Evolutionary conservation across 64 coral and sea anemone species (phyloP).

Genomic region (Catalaphyllia jardinei): DNA sequence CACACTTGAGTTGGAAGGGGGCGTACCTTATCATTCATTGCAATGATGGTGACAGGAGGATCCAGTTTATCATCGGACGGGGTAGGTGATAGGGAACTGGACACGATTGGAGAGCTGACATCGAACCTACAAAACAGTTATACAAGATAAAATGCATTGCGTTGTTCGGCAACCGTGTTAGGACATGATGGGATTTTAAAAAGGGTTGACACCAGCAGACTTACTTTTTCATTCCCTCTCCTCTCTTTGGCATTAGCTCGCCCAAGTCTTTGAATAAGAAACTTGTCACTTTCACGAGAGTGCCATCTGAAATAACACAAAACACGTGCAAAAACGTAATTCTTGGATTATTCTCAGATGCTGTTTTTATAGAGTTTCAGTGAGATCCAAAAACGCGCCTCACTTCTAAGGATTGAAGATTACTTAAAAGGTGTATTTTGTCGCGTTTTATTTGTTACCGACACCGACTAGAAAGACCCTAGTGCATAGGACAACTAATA

Average conservation of each 20-base stretch:
- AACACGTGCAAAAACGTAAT: no score
- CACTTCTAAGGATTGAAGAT: no score
- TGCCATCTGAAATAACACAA: not conserved
- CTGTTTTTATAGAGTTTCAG: no score
- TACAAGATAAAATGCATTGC: not conserved
- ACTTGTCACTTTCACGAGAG: slow-evolving; percentile 9
- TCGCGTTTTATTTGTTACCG: no score
- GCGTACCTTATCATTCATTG: slow-evolving; percentile 71
- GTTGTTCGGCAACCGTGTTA: not conserved
- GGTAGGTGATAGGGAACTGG: slow-evolving; percentile 58
- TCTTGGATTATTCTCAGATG: no score
- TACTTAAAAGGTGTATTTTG: no score
- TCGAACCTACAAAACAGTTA: slow-evolving; percentile 60
- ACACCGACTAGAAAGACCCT: no score
- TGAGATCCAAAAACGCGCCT: no score
- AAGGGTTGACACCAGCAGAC: not conserved
- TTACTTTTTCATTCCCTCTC: slow-evolving; percentile 53
- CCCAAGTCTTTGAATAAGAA: slow-evolving; percentile 44
- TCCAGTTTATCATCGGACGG: slow-evolving; percentile 69
- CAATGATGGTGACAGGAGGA: slow-evolving; percentile 67
- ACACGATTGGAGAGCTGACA: slow-evolving; percentile 69
- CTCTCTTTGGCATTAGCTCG: slow-evolving; percentile 52
- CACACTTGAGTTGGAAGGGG: not conserved
- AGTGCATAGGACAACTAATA: no score
- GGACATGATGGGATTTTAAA: not conserved